Percentiles rank a stretch among this genome's conserved stretches.
Conservation (phyloP, 2,888 invertebrate species). For the Heliconius sara region DNA sequence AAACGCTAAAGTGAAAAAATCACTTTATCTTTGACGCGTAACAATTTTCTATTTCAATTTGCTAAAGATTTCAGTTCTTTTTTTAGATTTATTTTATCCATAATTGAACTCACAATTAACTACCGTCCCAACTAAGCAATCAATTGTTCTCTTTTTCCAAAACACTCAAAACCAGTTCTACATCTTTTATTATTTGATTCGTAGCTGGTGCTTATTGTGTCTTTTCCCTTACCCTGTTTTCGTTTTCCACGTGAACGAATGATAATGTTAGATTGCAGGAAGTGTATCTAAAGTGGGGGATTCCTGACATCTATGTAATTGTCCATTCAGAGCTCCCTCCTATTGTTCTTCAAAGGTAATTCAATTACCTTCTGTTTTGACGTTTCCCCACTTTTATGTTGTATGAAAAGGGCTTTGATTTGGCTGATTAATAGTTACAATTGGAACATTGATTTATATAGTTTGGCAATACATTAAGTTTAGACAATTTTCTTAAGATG, state of each 20-base stretch:
- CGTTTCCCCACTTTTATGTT: constrained; percentile 26
- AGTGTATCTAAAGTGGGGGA: constrained; percentile 43
- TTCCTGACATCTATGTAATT: constrained; percentile 38
- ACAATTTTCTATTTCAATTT: too few relatives aligned
- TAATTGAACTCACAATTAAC: background rate
- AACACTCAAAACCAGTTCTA: background rate
- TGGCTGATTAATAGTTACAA: constrained; percentile 19
- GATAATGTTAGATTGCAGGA: constrained; percentile 40
- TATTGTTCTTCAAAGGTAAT: constrained; percentile 38
- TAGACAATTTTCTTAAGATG: background rate
- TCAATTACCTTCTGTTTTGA: constrained; percentile 39
- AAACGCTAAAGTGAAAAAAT: too few relatives aligned
- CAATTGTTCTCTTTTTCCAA: background rate
- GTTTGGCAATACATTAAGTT: constrained; percentile 4
- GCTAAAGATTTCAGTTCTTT: too few relatives aligned
- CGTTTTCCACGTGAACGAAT: constrained; percentile 20
- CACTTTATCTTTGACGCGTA: too few relatives aligned
- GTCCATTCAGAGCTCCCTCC: constrained; percentile 31
- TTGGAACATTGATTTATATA: background rate
- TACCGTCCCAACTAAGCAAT: background rate
- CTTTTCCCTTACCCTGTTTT: background rate
- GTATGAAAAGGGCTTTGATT: constrained; percentile 8
- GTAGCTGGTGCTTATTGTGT: background rate
- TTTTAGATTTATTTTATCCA: background rate
- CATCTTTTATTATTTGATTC: background rate